These are phyloP conservation scores for Melanotaenia boesemani DNA, from an alignment of 2,797 vertebrate species.

Conservation along the genomic window DNA sequence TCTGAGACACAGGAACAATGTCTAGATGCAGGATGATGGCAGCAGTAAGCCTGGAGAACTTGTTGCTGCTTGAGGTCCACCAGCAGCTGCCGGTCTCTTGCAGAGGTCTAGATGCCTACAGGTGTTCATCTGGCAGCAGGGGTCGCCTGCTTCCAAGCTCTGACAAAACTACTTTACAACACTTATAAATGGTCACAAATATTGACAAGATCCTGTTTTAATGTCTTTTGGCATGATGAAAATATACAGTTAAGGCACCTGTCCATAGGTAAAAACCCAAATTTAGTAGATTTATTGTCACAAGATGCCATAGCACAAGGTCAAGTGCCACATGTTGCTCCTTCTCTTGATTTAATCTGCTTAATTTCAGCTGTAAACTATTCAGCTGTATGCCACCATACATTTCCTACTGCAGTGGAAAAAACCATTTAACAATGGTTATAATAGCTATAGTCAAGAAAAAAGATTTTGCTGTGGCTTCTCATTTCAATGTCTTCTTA, in stretches of 20 bases:
- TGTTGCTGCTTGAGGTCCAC: neutral
- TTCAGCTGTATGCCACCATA: neutral
- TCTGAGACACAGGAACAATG: neutral
- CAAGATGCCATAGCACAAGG: neutral
- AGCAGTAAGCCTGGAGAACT: neutral
- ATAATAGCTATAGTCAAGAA: neutral
- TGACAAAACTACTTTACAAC: neutral
- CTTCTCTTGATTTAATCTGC: neutral
- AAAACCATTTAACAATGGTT: neutral
- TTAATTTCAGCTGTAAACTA: neutral
- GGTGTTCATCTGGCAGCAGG: too few species aligned
- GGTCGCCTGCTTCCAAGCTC: too few species aligned
- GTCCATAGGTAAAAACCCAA: neutral
- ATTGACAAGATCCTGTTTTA: neutral
- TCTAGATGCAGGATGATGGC: neutral
- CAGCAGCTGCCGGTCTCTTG: neutral
- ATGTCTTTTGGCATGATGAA: neutral
- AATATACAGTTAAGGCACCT: neutral
- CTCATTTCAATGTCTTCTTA: too few species aligned
- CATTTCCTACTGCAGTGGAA: too few species aligned
- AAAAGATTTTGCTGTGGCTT: neutral
- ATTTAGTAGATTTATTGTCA: neutral
- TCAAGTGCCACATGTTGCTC: neutral
- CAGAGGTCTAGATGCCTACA: too few species aligned
- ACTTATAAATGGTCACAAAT: neutral